Percentiles rank a stretch among this genome's conserved stretches.
These are phyloP conservation scores for Pitangus sulphuratus DNA, from an alignment of 2,797 vertebrate genomes.

Conservation along the genomic window DNA sequence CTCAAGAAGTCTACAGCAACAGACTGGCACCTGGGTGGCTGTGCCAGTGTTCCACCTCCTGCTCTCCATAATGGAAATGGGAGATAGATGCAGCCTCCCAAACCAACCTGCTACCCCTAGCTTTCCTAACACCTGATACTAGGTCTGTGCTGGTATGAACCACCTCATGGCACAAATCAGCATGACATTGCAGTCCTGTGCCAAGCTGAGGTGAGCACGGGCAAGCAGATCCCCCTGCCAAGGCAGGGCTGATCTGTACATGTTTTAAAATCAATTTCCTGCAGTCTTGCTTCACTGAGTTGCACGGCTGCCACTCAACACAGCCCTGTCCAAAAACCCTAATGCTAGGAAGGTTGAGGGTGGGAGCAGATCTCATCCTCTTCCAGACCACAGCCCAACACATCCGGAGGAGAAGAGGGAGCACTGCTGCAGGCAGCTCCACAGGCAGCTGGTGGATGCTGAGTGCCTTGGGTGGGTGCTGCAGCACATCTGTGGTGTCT, in stretches of 20 bases:
- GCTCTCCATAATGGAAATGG: rapidly evolving
- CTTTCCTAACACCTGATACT: not conserved
- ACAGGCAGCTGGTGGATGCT: rapidly evolving
- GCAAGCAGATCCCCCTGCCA: not conserved
- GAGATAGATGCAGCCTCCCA: not conserved
- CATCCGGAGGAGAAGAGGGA: rapidly evolving
- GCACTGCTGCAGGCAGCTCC: rapidly evolving
- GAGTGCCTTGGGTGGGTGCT: not conserved
- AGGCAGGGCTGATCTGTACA: rapidly evolving
- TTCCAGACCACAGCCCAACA: rapidly evolving
- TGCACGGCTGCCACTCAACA: rapidly evolving
- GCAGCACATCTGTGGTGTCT: too few relatives aligned
- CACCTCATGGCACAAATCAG: not conserved
- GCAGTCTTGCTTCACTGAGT: too few relatives aligned
- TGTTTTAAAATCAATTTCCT: not conserved
- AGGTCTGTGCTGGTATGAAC: not conserved
- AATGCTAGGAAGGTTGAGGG: too few relatives aligned
- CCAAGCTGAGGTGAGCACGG: rapidly evolving
- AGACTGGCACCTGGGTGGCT: not conserved
- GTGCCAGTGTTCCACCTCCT: rapidly evolving
- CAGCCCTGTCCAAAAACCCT: not conserved
- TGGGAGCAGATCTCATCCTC: not conserved
- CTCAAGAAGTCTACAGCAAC: not conserved
- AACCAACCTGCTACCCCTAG: not conserved
- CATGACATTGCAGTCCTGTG: not conserved